Evolutionary conservation across 2,797 vertebrate species (phyloP).

Genomic region (Apogon hyalosoma): DNA sequence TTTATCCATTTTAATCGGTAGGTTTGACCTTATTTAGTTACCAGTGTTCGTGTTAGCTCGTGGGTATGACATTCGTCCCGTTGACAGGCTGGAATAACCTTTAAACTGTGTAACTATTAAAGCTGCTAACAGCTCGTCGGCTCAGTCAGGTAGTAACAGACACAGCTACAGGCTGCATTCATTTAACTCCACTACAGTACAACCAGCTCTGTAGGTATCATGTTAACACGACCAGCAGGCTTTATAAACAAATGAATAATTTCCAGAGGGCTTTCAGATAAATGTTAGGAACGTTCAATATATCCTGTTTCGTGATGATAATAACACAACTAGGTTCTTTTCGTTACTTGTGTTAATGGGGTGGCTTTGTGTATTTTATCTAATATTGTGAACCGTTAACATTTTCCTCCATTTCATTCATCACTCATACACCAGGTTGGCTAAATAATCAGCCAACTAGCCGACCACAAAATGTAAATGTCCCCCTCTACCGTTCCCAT

Average conservation of each 20-base stretch:
- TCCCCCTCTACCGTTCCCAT: too few species aligned
- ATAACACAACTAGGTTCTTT: too few species aligned
- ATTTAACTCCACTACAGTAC: background rate
- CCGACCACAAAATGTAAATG: too few species aligned
- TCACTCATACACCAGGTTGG: too few species aligned
- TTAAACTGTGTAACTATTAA: conserved; percentile 24
- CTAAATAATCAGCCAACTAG: too few species aligned
- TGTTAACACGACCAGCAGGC: background rate
- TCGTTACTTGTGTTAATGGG: too few species aligned
- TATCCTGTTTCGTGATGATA: background rate
- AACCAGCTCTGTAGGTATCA: background rate
- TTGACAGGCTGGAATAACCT: background rate
- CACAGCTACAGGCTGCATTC: conserved; percentile 27
- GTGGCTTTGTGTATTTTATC: too few species aligned
- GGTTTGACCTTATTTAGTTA: conserved; percentile 61
- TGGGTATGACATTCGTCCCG: background rate
- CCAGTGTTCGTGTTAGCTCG: background rate
- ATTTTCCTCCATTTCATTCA: too few species aligned
- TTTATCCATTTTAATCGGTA: conserved; percentile 93
- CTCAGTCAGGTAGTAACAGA: conserved; percentile 41
- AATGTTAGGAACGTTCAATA: too few species aligned
- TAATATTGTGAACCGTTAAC: too few species aligned
- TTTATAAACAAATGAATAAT: background rate
- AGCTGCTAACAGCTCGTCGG: conserved; percentile 49
- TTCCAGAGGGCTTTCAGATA: background rate